Conservation (phyloP, 1,140 invertebrate species). For the Aphis craccivora region DNA sequence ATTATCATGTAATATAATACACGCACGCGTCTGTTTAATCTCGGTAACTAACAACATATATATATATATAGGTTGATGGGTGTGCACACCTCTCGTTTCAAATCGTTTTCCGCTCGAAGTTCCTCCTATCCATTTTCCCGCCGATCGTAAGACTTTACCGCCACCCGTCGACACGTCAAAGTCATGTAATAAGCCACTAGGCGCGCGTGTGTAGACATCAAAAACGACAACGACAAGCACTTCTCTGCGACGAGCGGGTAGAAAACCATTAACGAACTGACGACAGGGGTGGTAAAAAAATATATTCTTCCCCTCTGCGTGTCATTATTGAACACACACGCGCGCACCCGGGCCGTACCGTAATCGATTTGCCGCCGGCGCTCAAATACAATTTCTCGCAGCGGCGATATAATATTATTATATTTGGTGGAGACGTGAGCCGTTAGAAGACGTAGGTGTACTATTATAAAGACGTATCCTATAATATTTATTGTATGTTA, state of each 20-base stretch:
- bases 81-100: neutral
- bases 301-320: neutral
- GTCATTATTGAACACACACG: conserved; percentile 11
- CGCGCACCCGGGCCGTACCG: neutral
- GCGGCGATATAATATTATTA: neutral
- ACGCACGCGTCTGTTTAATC: neutral
- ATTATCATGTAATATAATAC: neutral
- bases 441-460: neutral
- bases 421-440: neutral
- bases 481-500: no score
- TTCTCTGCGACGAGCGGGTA: no score
- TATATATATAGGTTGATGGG: neutral
- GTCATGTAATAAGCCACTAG: neutral
- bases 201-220: neutral
- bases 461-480: neutral
- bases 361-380: conserved; percentile 38
- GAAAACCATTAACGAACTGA: conserved; percentile 67
- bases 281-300: neutral
- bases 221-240: neutral
- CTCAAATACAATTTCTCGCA: neutral
- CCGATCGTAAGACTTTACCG: neutral
- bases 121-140: neutral
- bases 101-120: neutral
- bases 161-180: neutral
- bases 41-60: neutral